Conservation (phyloP, 2,797 vertebrate genomes). For the Cuculus canorus region DNA sequence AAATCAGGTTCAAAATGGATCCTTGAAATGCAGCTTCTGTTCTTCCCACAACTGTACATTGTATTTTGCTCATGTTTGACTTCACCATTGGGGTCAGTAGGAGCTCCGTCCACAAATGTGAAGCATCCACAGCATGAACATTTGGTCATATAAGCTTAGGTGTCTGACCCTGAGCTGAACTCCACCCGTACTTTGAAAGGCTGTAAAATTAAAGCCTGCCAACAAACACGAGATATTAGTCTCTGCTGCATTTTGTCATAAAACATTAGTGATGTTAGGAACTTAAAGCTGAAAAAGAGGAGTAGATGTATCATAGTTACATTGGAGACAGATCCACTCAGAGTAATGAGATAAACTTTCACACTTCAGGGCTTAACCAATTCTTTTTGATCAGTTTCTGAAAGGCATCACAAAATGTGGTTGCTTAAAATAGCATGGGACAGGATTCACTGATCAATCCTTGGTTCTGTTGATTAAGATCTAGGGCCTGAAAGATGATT, state of each 20-base stretch:
- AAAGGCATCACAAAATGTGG: background rate
- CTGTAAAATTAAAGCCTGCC: background rate
- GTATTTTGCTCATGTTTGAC: background rate
- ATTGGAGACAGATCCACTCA: background rate
- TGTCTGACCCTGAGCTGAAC: background rate
- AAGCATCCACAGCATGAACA: background rate
- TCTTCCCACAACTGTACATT: background rate
- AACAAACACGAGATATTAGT: background rate
- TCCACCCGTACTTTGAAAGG: background rate
- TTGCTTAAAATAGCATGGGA: slow-evolving; percentile 16
- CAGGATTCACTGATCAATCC: background rate
- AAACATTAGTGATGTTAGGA: background rate
- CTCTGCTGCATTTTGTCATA: background rate
- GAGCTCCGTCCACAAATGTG: background rate
- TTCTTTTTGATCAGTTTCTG: slow-evolving; percentile 34
- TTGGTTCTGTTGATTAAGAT: background rate
- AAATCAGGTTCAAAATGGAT: background rate
- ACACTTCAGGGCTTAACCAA: background rate
- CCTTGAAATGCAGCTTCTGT: background rate
- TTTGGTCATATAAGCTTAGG: background rate
- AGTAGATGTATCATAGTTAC: slow-evolving; percentile 2
- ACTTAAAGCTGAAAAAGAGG: slow-evolving; percentile 6
- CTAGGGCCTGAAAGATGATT: background rate
- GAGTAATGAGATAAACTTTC: slow-evolving; percentile 21
- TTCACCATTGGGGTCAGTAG: fast-evolving